These are phyloP conservation scores for Tipula helvola DNA, from an alignment of 2,888 invertebrate species.

Conservation along the genomic window DNA sequence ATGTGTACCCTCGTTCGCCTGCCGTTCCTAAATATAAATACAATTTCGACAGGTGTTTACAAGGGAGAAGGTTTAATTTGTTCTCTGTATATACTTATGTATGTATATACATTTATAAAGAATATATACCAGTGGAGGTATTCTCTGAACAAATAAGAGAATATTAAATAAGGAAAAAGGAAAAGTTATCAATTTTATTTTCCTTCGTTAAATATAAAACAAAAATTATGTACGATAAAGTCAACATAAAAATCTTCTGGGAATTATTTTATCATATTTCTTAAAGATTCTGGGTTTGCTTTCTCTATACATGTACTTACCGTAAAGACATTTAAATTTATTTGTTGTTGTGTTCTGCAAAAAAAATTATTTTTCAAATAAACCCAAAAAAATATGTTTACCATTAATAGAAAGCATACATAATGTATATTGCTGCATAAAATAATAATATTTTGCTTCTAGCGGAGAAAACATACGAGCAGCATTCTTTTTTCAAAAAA, in stretches of 20 bases:
- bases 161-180: not conserved
- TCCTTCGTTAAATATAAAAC: not conserved
- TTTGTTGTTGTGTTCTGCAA: not conserved
- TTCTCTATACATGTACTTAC: too few relatives aligned
- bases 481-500: too few relatives aligned
- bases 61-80: not conserved
- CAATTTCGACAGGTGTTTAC: not conserved
- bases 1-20: not conserved
- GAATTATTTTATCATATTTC: not conserved
- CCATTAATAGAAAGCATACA: too few relatives aligned
- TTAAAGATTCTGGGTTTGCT: not conserved
- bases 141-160: not conserved
- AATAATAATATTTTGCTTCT: too few relatives aligned
- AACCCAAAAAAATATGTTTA: too few relatives aligned
- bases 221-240: not conserved
- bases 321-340: not conserved
- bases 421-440: too few relatives aligned
- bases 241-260: not conserved
- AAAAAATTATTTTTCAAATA: too few relatives aligned
- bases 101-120: too few relatives aligned
- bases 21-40: not conserved
- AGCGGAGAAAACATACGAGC: too few relatives aligned
- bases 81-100: not conserved
- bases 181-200: not conserved
- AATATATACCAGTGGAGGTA: too few relatives aligned